Evolutionary conservation across 2,113 vertebrate genomes (phyloP), one percentile per base, ranked within the genome.

Genomic region (Siniperca knerii): DNA sequence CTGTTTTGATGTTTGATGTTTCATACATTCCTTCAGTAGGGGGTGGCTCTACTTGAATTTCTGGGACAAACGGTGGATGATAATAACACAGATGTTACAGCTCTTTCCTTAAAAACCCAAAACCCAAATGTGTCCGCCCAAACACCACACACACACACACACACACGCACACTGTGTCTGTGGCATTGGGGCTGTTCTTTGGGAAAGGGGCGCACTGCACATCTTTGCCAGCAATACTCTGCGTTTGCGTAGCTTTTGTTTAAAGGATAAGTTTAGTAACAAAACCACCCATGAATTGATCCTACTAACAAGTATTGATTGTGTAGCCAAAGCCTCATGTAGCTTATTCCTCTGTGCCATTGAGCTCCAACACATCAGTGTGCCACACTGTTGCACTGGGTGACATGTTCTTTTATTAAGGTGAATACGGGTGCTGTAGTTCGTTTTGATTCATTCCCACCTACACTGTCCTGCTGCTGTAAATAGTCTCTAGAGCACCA

Each of bases 51-150:
- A 55, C 72, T 81, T 58, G 9, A 25, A 54, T 67, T 73, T 54
- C 68, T 23, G 48, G 25, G 35, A 66, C 55, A 65, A 64, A 81
- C 60, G 35, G 33, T 57, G 68, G 18, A 77, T 44, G 44, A 57
- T 37, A 68, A 44, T 18, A 69, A 44, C 74, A 73, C 68, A 84
- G 82, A 78, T 79, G 60, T 66, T 73, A 61, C 3, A 73, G 18
- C n/a, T 12, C 33, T 72, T 54, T 37, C 13, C 7, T 21, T 10
- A 71, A 54, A 75, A 65, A 68, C 11, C 9, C 50, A 37, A 20
- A 70, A 10, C 25, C 18, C 46, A 21, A 46, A 60, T 21, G 2
- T 61, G 18, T 48, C 57, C 23, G 7, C 15, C 29, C 21, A 37
- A 64, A 65, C 44, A 40, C 74, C 20, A 4, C 15, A 16, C 48